Conservation (phyloP, 2,797 vertebrate species). For the Spatula versicolor region DNA sequence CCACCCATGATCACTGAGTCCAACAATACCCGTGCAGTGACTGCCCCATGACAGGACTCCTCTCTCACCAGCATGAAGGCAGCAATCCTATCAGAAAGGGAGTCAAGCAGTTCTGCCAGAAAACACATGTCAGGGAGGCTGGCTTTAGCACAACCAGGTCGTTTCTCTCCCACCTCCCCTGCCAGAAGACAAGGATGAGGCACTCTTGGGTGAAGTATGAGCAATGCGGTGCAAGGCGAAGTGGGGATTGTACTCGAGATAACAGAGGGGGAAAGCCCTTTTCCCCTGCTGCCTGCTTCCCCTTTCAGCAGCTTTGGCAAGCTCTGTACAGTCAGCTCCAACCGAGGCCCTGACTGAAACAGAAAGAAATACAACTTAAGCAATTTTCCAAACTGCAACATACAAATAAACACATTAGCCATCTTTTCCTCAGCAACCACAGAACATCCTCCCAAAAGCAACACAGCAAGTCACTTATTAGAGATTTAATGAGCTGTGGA, state of each 20-base stretch:
- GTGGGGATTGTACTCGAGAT: not conserved
- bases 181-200: not conserved
- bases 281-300: not conserved
- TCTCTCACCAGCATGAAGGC: not conserved
- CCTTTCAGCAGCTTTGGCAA: not conserved
- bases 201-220: not conserved
- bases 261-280: not conserved
- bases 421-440: slow-evolving; percentile 16
- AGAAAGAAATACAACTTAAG: not conserved
- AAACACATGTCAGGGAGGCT: not conserved
- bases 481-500: slow-evolving; percentile 40
- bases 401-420: slow-evolving; percentile 37
- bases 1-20: no score
- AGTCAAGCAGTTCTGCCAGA: not conserved
- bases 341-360: not conserved
- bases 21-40: no score
- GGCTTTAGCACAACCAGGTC: not conserved
- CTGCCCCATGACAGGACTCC: not conserved
- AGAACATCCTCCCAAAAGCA: slow-evolving; percentile 49
- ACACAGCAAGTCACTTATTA: slow-evolving; percentile 40
- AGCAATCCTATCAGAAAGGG: not conserved
- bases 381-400: slow-evolving; percentile 23
- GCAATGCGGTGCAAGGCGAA: not conserved
- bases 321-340: not conserved
- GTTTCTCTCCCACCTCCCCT: not conserved